phyloP scores from a whole-genome alignment of 2,113 vertebrate species.

The Rhinopithecus roxellana region DNA sequence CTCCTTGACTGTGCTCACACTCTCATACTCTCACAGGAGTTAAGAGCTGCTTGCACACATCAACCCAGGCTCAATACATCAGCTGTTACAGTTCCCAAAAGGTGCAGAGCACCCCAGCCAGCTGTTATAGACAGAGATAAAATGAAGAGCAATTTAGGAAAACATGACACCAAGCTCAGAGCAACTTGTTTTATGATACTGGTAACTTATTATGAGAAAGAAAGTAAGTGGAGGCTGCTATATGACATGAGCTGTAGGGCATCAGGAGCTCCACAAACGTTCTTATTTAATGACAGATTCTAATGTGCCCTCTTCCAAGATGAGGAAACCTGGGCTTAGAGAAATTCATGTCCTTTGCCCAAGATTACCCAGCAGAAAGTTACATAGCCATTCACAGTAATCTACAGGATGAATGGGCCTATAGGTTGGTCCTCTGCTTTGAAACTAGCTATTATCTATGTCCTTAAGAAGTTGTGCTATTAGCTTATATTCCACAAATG shows the following conservation, averaged over 20 bases:
- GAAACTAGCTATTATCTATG: not conserved
- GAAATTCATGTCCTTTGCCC: not conserved
- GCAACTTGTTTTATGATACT: not conserved
- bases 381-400: not conserved
- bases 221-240: not conserved
- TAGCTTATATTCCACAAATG: not conserved
- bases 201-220: too few relatives aligned
- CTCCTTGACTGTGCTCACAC: not conserved
- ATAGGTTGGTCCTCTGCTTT: not conserved
- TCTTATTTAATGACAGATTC: not conserved
- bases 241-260: fast-evolving
- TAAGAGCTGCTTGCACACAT: not conserved
- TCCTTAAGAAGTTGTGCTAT: not conserved
- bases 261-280: not conserved
- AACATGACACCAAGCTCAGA: not conserved
- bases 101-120: not conserved
- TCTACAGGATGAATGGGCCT: too few relatives aligned
- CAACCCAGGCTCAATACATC: not conserved
- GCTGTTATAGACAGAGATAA: not conserved
- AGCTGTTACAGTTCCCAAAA: not conserved
- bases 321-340: not conserved
- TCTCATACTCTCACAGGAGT: not conserved
- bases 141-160: not conserved
- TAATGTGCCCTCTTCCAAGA: not conserved
- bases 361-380: not conserved